Evolutionary conservation across 2,888 invertebrate genomes (phyloP).

Genomic region (Drosophila anceps): DNA sequence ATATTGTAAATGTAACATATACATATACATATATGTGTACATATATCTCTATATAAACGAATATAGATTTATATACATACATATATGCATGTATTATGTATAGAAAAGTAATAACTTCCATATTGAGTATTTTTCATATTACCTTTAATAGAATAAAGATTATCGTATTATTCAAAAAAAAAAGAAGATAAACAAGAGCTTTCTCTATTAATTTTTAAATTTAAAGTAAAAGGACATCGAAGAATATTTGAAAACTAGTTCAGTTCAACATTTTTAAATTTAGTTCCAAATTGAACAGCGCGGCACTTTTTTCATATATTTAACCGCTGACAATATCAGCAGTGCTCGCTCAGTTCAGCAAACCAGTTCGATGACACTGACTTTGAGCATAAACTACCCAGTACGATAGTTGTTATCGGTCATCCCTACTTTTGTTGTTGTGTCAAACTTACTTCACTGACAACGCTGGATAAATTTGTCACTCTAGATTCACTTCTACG

Average conservation of each 20-base stretch:
- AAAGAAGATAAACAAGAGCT: too few species aligned
- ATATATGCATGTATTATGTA: constrained; percentile 46
- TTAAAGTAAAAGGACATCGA: too few species aligned
- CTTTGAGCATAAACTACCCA: neutral
- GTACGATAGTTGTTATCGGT: constrained; percentile 5
- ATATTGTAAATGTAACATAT: constrained; percentile 55
- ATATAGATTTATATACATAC: constrained; percentile 22
- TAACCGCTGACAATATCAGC: neutral
- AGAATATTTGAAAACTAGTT: neutral
- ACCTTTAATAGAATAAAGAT: constrained; percentile 76
- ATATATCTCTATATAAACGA: constrained; percentile 26
- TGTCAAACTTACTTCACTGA: constrained; percentile 3
- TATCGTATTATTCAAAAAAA: constrained; percentile 73
- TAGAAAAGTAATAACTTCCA: constrained; percentile 68
- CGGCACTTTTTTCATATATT: neutral
- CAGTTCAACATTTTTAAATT: neutral
- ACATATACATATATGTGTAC: constrained; percentile 30
- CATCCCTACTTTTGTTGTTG: constrained; percentile 10
- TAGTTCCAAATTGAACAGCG: neutral
- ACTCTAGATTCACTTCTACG: neutral
- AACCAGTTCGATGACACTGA: neutral
- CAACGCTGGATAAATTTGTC: neutral
- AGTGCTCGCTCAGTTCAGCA: neutral
- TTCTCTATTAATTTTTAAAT: too few species aligned
- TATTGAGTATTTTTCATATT: constrained; percentile 76